A percentile compares a stretch with the other conserved stretches of the same genome.
phyloP scores from a whole-genome alignment of 2,113 vertebrate genomes.

The Pandion haliaetus region DNA sequence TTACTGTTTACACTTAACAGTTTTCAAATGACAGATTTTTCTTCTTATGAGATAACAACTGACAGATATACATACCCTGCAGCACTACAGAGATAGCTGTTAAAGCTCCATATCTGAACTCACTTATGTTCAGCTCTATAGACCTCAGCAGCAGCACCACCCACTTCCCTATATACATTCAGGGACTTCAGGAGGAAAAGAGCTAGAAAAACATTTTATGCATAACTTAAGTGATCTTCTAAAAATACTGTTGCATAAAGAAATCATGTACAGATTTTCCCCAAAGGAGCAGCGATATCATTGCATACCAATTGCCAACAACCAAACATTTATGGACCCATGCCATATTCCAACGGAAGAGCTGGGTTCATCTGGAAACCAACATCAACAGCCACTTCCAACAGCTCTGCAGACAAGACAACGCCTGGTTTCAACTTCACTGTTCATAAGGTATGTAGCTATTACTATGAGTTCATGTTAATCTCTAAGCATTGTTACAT shows the following conservation, averaged over 20 bases:
- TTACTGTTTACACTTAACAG: background rate
- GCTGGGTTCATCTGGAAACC: background rate
- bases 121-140: background rate
- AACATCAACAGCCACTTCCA: background rate
- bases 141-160: background rate
- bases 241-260: background rate
- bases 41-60: background rate
- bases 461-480: background rate
- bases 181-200: background rate
- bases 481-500: background rate
- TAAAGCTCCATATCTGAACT: background rate
- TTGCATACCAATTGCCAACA: background rate
- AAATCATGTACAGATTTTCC: background rate
- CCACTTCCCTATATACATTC: background rate
- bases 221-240: background rate
- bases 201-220: background rate
- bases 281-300: background rate
- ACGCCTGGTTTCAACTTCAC: background rate
- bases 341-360: background rate
- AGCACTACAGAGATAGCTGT: background rate
- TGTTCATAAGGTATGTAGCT: background rate
- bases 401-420: background rate
- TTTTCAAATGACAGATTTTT: background rate
- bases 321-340: background rate
- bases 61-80: background rate